Base-by-base conservation (phyloP, 2,113 vertebrate species). In the Aegotheles bennettii region DNA sequence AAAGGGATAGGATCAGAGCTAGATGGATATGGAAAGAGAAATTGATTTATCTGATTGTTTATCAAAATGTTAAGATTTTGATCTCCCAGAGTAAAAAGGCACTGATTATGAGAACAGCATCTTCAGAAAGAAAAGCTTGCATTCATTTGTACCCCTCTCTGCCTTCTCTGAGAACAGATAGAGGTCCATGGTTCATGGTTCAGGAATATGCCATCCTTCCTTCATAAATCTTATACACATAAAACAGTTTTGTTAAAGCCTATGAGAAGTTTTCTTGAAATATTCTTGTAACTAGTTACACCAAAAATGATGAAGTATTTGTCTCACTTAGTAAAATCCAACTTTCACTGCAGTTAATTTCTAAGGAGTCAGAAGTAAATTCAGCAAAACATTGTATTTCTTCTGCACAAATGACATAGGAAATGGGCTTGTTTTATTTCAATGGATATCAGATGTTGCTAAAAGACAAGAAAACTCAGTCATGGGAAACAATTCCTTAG, bases 401-500 rank as follows among this genome's bases (percentile, higher is more conserved):
- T 95, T 94, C 78, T 96, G 29, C 26, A 86, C 77, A 89, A 92
- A 82, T 80, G 17, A 77, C 25, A 63, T 47, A 74, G 50, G 63
- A 90, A 93, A 94, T 83, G 74, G 80, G 63, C 65, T 97, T 96
- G 84, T 95, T 93, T 84, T 87, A 80, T 80, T 85, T 76, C 95
- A 95, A 97, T 95, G 86, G 70, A 68, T 96, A 84, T 97, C 96
- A 98, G 92, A 96, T 97, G 90, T 93, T 94, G 71, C 51, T 50
- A 83, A 76, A 92, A 96, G 90, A 73, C 60, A 88, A 91, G 82
- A 61, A 82, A 94, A 90, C 54, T 79, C 82, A 88, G 56, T 47
- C 57, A 69, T 36, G 70, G 68, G 88, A 89, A 93, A 82, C 6
- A 84, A 26, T 17, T 79, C 51, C 48, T 57, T 84, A 82, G 40